A percentile compares a stretch with the other conserved stretches of the same genome.
Conservation (phyloP, 1,140 invertebrate genomes). For the Berghia stephanieae region DNA sequence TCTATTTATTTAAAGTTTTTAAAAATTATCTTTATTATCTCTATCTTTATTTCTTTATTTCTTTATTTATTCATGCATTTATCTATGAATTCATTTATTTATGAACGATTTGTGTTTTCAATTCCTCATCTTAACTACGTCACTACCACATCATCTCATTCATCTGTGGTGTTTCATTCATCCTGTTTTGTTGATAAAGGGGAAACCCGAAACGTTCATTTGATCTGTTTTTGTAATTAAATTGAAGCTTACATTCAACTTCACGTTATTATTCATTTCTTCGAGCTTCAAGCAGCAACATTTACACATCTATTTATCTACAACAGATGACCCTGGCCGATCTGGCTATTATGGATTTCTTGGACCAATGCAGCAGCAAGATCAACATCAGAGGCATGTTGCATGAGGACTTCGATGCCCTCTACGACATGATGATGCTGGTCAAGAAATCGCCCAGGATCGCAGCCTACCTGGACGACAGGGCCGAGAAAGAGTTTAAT, state of each 20-base stretch:
- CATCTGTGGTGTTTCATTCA: neutral
- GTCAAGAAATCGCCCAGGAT: conserved; percentile 72
- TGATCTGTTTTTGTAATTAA: too few relatives aligned
- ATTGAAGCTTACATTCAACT: too few relatives aligned
- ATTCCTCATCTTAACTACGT: too few relatives aligned
- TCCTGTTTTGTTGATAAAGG: neutral
- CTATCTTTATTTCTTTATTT: too few relatives aligned
- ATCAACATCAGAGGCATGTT: conserved; percentile 22
- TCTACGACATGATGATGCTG: neutral
- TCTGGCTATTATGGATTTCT: conserved; percentile 25
- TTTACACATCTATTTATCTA: neutral
- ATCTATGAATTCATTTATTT: too few relatives aligned
- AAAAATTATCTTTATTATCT: too few relatives aligned
- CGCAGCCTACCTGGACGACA: neutral
- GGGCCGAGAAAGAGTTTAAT: neutral
- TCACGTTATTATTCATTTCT: too few relatives aligned
- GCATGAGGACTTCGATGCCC: conserved; percentile 11
- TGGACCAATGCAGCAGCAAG: conserved; percentile 21
- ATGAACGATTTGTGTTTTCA: too few relatives aligned
- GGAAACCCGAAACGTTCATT: neutral
- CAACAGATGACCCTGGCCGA: conserved; percentile 25
- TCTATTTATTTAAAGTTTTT: too few relatives aligned
- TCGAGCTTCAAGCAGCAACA: neutral
- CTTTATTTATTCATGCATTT: too few relatives aligned
- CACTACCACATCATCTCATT: neutral